A percentile compares a stretch with the other conserved stretches of the same genome.
These are phyloP conservation scores for Gallinago nigripennis DNA, from an alignment of 2,797 vertebrate genomes.

Conservation along the genomic window DNA sequence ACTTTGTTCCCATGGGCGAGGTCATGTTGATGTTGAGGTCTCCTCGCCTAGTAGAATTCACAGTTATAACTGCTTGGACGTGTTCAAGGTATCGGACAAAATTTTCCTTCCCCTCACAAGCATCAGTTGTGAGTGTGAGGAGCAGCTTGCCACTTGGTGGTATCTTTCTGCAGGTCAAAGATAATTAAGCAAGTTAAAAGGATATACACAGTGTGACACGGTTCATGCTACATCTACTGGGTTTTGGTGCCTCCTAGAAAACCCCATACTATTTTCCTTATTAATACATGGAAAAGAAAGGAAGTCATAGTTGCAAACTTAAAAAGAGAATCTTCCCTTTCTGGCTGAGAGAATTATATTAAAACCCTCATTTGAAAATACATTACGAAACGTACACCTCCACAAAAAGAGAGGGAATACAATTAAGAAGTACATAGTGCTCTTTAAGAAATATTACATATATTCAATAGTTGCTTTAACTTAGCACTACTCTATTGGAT, in stretches of 20 bases:
- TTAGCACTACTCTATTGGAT: neutral
- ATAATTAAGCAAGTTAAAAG: neutral
- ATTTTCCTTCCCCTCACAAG: conserved; percentile 95
- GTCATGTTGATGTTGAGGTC: conserved; percentile 99
- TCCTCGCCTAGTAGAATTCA: conserved; percentile 91
- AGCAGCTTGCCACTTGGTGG: conserved; percentile 87
- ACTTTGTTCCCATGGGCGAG: conserved; percentile 97
- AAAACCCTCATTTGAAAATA: neutral
- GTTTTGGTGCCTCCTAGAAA: neutral
- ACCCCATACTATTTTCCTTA: neutral
- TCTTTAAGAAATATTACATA: neutral
- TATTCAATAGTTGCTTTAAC: neutral
- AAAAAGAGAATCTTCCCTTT: neutral
- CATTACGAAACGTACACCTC: neutral
- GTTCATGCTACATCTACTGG: neutral
- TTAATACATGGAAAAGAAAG: neutral
- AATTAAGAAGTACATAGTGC: neutral
- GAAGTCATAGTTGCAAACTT: neutral
- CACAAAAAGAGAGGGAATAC: neutral
- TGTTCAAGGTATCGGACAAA: conserved; percentile 98
- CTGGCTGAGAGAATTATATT: neutral
- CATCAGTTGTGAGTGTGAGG: conserved; percentile 87
- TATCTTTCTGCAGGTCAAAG: conserved; percentile 84
- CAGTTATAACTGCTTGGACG: conserved; percentile 94
- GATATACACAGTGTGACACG: accelerated